Percentiles rank a stretch among this genome's conserved stretches.
Evolutionary conservation across 2,888 invertebrate genomes (phyloP).

Genomic region (Apamea crenata): DNA sequence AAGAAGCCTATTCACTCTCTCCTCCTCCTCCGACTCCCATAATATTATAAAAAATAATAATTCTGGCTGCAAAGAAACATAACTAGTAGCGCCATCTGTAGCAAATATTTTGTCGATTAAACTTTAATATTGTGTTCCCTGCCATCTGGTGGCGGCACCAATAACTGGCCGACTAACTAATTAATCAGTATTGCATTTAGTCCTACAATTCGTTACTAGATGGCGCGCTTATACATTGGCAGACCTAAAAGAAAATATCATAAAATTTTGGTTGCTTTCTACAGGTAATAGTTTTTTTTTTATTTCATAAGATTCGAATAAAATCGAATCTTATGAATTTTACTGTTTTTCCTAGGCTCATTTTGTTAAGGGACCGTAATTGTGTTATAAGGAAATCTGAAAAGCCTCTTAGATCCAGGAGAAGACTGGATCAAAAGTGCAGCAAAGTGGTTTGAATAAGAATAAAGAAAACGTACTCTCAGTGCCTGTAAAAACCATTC

Average conservation of each 20-base stretch:
- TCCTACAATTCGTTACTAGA: slow-evolving; percentile 7
- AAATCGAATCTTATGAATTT: not conserved
- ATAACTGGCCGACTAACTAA: not conserved
- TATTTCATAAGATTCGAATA: too few species aligned
- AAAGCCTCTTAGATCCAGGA: not conserved
- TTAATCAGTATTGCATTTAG: not conserved
- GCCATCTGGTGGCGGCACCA: slow-evolving; percentile 28
- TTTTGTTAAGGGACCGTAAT: not conserved
- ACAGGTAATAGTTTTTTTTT: not conserved
- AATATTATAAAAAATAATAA: too few species aligned
- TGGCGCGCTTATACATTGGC: slow-evolving; percentile 13
- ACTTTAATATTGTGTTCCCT: not conserved
- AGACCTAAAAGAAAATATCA: not conserved
- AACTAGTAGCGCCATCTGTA: slow-evolving; percentile 51
- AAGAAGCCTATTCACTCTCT: too few species aligned
- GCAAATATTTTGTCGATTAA: not conserved
- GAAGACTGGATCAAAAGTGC: not conserved
- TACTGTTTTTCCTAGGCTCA: not conserved
- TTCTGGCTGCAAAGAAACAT: not conserved
- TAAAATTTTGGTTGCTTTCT: not conserved
- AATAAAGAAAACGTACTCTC: not conserved
- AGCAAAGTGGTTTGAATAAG: not conserved
- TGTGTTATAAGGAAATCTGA: not conserved
- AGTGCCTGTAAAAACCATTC: slow-evolving; percentile 6
- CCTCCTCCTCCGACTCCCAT: too few species aligned